Base-by-base conservation (phyloP, 2,113 vertebrate genomes). In the Phrynocephalus versicolor region DNA sequence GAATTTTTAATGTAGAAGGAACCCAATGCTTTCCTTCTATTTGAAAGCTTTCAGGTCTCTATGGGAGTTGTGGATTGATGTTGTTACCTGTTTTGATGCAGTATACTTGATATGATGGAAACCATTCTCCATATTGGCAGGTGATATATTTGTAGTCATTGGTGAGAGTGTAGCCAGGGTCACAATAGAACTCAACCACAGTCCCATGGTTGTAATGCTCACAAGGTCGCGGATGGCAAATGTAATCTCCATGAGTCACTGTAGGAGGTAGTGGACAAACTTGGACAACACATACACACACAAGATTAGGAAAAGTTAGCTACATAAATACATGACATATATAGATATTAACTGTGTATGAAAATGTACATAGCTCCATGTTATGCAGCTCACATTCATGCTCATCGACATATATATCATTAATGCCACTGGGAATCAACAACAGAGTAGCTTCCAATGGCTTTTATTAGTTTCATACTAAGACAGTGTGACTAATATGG, bases 61-160 rank as follows among this genome's bases (percentile, higher is more conserved):
- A 6, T 18, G 30, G 0, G 58, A 37, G 25, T 55, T 14, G 2
- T 27, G 21, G 16, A 30, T 55, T 16, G 1, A 16, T 67, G 45
- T 76, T 60, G 18, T 16, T 82, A 98, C 97, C 97, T 89, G 97
- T 95, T 93, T 95, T 96, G 92, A 97, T 89, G 92, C 97, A 98
- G 93, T 96, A 96, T 45, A 98, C 96, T 58, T 97, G 97, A 88
- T 97, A 97, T 79, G 97, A 96, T 13, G 97, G 97, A 90, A 97
- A 97, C 97, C 97, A 98, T 87, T 97, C 96, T 69, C 97, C 97
- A 0, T 97, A 97, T 93, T 97, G 97, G 93, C 97, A 98, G 76
- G 97, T 98, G 92, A 98, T 97, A 89, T 98, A 98, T 87, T 97
- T 97, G 94, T 98, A 98, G 87, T 98, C 97, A 1, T 97, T 97